A percentile compares a stretch with the other conserved stretches of the same genome.
phyloP scores from a whole-genome alignment of 2,113 vertebrate genomes.

The Calypte anna region DNA sequence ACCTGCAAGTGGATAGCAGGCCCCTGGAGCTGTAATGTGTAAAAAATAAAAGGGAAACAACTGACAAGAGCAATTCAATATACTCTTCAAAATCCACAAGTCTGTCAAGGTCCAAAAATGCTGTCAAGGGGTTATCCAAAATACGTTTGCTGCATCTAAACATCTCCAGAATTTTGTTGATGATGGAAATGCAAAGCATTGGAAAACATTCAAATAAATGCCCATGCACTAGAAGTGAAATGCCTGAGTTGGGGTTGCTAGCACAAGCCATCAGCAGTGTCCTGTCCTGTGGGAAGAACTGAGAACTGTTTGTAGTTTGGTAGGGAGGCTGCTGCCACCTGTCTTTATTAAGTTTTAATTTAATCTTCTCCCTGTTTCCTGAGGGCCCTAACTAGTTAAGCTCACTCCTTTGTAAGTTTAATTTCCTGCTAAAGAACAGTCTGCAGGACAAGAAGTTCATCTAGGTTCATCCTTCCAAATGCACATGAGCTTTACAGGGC shows the following conservation, averaged over 20 bases:
- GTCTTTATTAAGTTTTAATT: neutral
- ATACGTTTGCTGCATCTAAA: neutral
- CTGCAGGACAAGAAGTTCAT: neutral
- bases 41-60: neutral
- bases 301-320: neutral
- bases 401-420: neutral
- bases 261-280: neutral
- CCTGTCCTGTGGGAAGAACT: neutral
- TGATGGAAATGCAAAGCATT: neutral
- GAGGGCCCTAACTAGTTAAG: neutral
- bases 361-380: neutral
- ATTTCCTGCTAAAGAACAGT: neutral
- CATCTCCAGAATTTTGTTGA: neutral
- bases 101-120: neutral
- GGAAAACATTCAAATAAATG: neutral
- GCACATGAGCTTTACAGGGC: neutral
- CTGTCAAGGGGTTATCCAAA: neutral
- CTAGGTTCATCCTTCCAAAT: neutral
- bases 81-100: neutral
- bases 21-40: neutral
- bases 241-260: neutral
- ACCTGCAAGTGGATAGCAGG: neutral
- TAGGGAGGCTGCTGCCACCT: neutral
- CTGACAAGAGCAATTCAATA: neutral
- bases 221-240: neutral